Conservation (phyloP, 1,140 invertebrate species). For the Hycleus cichorii region DNA sequence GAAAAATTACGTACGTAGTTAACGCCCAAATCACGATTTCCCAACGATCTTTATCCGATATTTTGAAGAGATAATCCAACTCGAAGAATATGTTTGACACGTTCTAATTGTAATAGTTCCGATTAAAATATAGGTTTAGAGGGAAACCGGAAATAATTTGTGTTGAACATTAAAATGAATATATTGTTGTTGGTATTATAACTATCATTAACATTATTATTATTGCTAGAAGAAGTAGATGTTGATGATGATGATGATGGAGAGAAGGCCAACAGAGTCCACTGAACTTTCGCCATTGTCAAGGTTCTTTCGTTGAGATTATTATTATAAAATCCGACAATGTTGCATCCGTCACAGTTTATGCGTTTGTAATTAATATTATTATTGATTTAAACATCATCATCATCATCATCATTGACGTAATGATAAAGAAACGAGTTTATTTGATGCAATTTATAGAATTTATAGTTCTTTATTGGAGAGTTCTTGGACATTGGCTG, state of each 20-base stretch:
- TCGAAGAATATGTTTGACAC: background rate
- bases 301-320: conserved; percentile 6
- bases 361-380: background rate
- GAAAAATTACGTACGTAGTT: too few relatives aligned
- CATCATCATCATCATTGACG: too few relatives aligned
- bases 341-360: background rate
- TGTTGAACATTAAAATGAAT: background rate
- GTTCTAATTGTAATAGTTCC: background rate
- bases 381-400: background rate
- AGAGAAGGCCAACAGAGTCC: conserved; percentile 15
- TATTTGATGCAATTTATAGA: too few relatives aligned
- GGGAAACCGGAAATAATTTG: background rate
- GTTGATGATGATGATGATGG: background rate
- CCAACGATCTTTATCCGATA: too few relatives aligned
- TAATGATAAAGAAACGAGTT: too few relatives aligned
- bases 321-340: background rate
- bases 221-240: background rate
- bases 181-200: background rate
- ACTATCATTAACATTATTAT: background rate
- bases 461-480: too few relatives aligned
- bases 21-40: too few relatives aligned
- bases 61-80: too few relatives aligned
- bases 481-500: too few relatives aligned
- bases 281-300: conserved; percentile 15
- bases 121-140: background rate